phyloP scores from a whole-genome alignment of 2,797 vertebrate species.

The Podargus strigoides region DNA sequence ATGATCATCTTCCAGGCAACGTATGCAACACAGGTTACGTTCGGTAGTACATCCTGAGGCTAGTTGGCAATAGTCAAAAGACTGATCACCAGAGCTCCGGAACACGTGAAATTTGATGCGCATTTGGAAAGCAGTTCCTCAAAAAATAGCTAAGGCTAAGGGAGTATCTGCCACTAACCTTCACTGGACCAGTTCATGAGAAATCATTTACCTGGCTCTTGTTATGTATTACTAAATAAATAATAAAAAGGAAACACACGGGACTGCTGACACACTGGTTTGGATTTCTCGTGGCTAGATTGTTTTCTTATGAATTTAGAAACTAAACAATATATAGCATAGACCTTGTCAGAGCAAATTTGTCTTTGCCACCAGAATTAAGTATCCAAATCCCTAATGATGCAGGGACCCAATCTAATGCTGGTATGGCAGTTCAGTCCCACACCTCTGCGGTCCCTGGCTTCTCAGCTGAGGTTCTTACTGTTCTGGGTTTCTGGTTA shows the following conservation, averaged over 20 bases:
- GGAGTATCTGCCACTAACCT: neutral
- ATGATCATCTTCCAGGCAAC: constrained; percentile 12
- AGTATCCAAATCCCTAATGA: neutral
- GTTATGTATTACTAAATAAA: accelerated
- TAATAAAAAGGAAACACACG: accelerated
- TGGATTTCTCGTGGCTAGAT: neutral
- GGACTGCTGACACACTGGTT: neutral
- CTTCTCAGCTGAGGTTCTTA: neutral
- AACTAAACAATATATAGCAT: neutral
- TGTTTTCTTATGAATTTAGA: neutral
- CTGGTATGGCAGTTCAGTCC: neutral
- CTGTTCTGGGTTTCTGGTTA: neutral
- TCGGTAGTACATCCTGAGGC: neutral
- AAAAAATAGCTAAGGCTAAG: neutral
- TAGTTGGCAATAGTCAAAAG: neutral
- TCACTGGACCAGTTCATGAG: neutral
- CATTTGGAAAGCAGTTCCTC: neutral
- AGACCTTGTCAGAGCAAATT: neutral
- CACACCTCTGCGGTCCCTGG: neutral
- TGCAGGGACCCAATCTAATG: neutral
- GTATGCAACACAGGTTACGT: neutral
- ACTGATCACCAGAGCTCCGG: neutral
- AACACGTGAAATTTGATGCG: neutral
- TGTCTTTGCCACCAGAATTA: neutral
- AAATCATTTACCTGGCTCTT: neutral